Evolutionary conservation across 30 jellyfish, hydroid and myxozoan species (phyloP).

Genomic region (Aurelia aurita): DNA sequence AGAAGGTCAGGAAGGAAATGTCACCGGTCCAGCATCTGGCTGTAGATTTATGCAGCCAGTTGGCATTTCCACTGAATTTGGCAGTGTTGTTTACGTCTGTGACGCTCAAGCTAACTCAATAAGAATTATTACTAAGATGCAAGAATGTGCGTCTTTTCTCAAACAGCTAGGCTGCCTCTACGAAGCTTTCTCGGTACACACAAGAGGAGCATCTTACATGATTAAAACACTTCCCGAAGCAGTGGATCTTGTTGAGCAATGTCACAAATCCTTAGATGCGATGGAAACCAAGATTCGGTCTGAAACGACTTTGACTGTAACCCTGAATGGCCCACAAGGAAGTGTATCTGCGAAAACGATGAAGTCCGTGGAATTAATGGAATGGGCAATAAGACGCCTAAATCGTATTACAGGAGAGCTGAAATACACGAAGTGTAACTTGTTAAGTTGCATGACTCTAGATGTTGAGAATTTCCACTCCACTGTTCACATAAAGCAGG

Average conservation of each 20-base stretch:
- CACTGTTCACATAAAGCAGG: not conserved
- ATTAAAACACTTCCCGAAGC: slow-evolving; percentile 18
- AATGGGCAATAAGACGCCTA: slow-evolving; percentile 21
- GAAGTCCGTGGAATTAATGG: slow-evolving; percentile 19
- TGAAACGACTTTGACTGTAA: slow-evolving; percentile 22
- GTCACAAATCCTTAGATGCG: slow-evolving; percentile 19
- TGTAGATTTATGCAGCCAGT: slow-evolving; percentile 26
- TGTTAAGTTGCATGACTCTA: not conserved
- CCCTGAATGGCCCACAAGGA: slow-evolving; percentile 20
- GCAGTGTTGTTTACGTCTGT: slow-evolving; percentile 13
- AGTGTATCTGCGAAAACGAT: slow-evolving; percentile 25
- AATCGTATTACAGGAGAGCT: slow-evolving; percentile 13
- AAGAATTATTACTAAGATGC: slow-evolving; percentile 13
- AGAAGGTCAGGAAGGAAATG: slow-evolving; percentile 29
- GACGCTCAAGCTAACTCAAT: slow-evolving; percentile 13
- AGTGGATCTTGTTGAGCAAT: slow-evolving; percentile 12
- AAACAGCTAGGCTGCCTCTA: slow-evolving; percentile 4
- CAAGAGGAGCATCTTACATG: slow-evolving; percentile 7
- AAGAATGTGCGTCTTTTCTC: slow-evolving; percentile 31
- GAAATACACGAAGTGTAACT: slow-evolving; percentile 2
- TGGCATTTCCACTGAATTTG: slow-evolving; percentile 19
- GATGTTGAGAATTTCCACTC: not conserved
- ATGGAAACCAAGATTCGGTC: slow-evolving; percentile 32
- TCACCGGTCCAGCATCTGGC: slow-evolving; percentile 25
- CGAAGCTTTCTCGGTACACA: slow-evolving; percentile 28